Percentiles rank a stretch among this genome's conserved stretches.
Evolutionary conservation across 2,888 invertebrate species (phyloP).

Genomic region (Osmoderma eremita): DNA sequence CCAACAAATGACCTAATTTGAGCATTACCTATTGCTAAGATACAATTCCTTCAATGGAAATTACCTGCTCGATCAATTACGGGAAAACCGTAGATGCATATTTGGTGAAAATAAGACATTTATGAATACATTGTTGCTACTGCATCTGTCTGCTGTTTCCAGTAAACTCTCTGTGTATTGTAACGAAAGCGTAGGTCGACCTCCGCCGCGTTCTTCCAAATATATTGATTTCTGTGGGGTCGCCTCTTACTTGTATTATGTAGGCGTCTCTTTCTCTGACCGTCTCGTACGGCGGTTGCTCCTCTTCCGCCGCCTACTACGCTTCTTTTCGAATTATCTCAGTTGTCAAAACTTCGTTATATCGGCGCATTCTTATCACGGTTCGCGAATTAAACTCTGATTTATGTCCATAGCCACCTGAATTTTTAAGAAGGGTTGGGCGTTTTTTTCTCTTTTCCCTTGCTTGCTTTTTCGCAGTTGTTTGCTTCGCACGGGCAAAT

Average conservation of each 20-base stretch:
- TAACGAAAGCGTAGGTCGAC: slow-evolving; percentile 5
- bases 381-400: slow-evolving; percentile 58
- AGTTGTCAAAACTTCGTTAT: slow-evolving; percentile 51
- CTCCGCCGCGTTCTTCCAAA: neutral
- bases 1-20: too few relatives aligned
- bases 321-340: slow-evolving; percentile 46
- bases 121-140: too few relatives aligned
- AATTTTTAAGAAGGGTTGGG: slow-evolving; percentile 29
- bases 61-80: too few relatives aligned
- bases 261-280: slow-evolving; percentile 7
- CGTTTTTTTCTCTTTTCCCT: neutral
- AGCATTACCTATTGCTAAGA: too few relatives aligned
- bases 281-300: neutral
- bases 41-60: too few relatives aligned
- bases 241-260: neutral
- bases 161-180: neutral
- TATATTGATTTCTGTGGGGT: slow-evolving; percentile 20
- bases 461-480: neutral
- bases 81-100: too few relatives aligned
- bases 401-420: slow-evolving; percentile 52
- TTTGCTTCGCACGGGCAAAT: too few relatives aligned
- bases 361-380: slow-evolving; percentile 59
- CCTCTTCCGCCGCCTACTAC: neutral
- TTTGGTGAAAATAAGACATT: too few relatives aligned
- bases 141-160: too few relatives aligned